phyloP scores from a whole-genome alignment of 2,888 invertebrate species.

The Euphydryas editha region DNA sequence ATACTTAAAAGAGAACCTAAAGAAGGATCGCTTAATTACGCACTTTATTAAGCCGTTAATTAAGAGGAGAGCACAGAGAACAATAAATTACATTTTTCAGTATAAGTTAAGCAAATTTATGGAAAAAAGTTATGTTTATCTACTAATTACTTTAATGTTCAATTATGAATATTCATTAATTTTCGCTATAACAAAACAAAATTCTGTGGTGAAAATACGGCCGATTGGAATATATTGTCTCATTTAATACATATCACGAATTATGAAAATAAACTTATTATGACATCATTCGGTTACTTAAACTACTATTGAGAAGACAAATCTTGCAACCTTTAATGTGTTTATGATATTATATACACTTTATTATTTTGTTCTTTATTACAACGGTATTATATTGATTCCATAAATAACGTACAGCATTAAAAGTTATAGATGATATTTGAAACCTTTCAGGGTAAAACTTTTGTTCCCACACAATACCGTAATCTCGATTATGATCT shows the following conservation, averaged over 20 bases:
- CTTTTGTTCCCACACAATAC: slow-evolving; percentile 9
- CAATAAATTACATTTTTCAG: slow-evolving; percentile 4
- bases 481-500: background rate
- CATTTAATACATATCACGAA: background rate
- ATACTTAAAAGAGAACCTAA: background rate
- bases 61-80: slow-evolving; percentile 1
- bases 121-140: background rate
- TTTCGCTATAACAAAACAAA: background rate
- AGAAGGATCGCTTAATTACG: slow-evolving; percentile 9
- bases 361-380: background rate
- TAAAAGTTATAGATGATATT: background rate
- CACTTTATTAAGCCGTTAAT: slow-evolving; percentile 13
- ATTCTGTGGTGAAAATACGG: background rate
- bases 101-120: slow-evolving; percentile 1
- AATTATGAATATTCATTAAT: background rate
- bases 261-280: no score
- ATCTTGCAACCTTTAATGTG: no score
- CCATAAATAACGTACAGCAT: background rate
- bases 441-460: background rate
- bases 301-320: no score
- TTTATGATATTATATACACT: no score
- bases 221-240: background rate
- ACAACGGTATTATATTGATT: background rate
- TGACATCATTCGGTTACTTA: no score
- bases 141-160: background rate